Evolutionary conservation across 1,140 invertebrate species (phyloP), one percentile per base, ranked within the genome.

Genomic region (Zaprionus tsacasi): DNA sequence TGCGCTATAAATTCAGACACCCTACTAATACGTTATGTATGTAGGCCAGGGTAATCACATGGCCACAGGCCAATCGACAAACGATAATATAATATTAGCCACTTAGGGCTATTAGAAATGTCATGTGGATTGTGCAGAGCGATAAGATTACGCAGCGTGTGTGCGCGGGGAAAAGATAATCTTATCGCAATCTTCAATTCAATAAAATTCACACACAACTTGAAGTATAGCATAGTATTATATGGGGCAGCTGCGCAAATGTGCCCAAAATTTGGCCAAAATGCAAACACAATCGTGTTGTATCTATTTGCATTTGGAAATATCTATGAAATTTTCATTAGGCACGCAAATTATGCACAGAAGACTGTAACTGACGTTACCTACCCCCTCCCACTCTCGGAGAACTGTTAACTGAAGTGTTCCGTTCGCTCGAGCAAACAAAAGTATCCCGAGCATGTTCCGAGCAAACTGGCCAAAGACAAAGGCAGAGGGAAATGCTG

Each of bases 321-420:
- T 60, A 74, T 73, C 60, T 70, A 83, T 67, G 76, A 83, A 77
- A 78, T 65, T 86, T 60, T 86, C 74, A 81, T 75, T 78, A 68
- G 70, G 70, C 69, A 85, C 72, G 66, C 81, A 85, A 85, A 83
- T 83, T 81, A 85, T 86, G 78, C 73, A 58, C 36, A 76, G 78
- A 70, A 76, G 61, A 65, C 64, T 78, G 63, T 35, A 50, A 17
- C 50, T 48, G 58, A 48, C 50, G 59, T n/a, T 27, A 17, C 27
- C 27, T 6, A 21, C 2, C n/a, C 6, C 5, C 21, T 21, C 0
- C 5, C 17, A 30, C 30, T 17, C 52, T 13, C 4, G 11, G 11
- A 17, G 15, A 10, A 50, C 11, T 50, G 45, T 17, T 11, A 25
- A 21, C 45, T 59, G 61, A 45, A 50, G 54, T 45, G 40, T 45